Conservation (phyloP, 2,888 invertebrate genomes). For the Proisotoma minuta region DNA sequence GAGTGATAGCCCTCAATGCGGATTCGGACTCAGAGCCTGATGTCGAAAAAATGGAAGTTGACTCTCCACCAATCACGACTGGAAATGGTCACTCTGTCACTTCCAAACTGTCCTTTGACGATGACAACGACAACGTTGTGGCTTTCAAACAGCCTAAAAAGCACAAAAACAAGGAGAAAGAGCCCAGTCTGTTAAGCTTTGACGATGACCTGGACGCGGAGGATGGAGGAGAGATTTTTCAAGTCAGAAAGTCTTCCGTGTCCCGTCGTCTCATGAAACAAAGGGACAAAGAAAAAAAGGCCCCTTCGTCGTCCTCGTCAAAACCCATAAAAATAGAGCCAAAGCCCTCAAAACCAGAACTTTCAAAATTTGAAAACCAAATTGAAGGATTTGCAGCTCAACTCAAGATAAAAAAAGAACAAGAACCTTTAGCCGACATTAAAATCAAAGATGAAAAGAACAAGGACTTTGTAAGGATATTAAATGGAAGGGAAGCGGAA, state of each 20-base stretch:
- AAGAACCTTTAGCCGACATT: constrained; percentile 9
- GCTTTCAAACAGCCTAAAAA: neutral
- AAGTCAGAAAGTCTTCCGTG: constrained; percentile 91
- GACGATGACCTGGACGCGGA: constrained; percentile 53
- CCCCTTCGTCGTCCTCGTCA: constrained; percentile 49
- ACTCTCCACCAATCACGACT: constrained; percentile 5
- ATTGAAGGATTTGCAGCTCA: constrained; percentile 29
- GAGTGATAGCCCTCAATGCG: constrained; percentile 37
- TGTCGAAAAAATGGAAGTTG: constrained; percentile 43
- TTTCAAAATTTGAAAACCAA: constrained; percentile 10
- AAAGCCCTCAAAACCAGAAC: neutral
- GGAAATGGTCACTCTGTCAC: neutral
- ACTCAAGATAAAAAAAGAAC: constrained; percentile 25
- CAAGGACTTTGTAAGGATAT: constrained; percentile 55
- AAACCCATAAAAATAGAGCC: neutral
- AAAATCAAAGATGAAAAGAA: constrained; percentile 19
- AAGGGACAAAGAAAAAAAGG: constrained; percentile 70
- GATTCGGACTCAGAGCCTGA: constrained; percentile 40
- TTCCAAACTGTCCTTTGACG: neutral
- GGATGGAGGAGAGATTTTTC: constrained; percentile 83
- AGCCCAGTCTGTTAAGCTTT: constrained; percentile 35
- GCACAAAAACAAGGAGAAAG: constrained; percentile 12
- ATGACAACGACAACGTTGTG: constrained; percentile 2
- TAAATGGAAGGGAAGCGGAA: constrained; percentile 77
- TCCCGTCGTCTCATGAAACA: constrained; percentile 83